Percentiles rank a stretch among this genome's conserved stretches.
Evolutionary conservation across 2,113 vertebrate genomes (phyloP).

Genomic region (Ploceus nigricollis): DNA sequence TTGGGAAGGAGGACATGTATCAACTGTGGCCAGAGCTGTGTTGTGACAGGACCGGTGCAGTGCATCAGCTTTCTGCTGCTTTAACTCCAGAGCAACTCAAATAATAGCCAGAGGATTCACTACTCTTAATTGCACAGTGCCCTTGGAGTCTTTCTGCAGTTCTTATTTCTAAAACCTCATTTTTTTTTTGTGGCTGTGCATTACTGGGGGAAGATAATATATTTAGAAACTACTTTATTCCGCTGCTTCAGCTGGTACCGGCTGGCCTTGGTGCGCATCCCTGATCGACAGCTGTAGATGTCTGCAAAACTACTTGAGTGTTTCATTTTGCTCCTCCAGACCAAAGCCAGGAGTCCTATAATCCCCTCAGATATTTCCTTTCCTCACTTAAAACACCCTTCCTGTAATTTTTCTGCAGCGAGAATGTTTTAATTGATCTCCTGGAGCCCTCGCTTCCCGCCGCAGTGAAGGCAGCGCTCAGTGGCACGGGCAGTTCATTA

Average conservation of each 20-base stretch:
- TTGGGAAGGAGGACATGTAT: background rate
- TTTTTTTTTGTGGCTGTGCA: background rate
- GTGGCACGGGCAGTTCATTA: background rate
- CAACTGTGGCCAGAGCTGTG: background rate
- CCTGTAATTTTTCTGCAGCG: background rate
- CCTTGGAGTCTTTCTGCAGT: background rate
- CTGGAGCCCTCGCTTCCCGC: background rate
- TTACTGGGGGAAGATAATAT: background rate
- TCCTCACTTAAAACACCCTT: background rate
- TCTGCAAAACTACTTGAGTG: background rate
- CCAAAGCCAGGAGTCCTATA: background rate
- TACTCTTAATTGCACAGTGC: background rate
- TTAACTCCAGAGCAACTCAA: background rate
- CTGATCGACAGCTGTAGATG: background rate
- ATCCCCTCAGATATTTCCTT: background rate
- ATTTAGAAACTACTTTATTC: background rate
- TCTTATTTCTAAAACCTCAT: background rate
- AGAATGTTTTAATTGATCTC: background rate
- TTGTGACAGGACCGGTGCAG: background rate
- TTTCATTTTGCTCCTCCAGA: background rate
- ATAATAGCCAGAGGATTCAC: background rate
- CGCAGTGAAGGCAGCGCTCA: background rate
- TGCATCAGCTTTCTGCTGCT: background rate
- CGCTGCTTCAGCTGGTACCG: background rate
- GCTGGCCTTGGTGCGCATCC: accelerated